Base-by-base conservation (phyloP, 2,113 vertebrate genomes). In the Pelecanus crispus region DNA sequence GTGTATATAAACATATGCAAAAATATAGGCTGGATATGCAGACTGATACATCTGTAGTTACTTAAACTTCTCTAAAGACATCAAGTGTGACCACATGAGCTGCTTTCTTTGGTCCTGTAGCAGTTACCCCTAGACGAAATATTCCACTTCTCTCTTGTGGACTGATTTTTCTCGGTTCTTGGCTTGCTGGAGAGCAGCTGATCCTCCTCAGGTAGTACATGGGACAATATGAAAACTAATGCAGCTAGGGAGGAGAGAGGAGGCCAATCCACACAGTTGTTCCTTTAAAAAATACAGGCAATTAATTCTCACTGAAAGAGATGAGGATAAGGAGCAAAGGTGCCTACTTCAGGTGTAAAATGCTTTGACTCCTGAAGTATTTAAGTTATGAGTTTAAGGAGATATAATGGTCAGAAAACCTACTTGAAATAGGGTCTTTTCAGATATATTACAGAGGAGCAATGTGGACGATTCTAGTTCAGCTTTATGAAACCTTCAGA, bases 91-190 rank as follows among this genome's bases (percentile, higher is more conserved):
- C 18, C 16, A 10, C 1, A 10, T n/a, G 7, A 73, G 13, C 21
- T 77, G 26, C 50, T 78, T 80, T 55, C 26, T 82, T 52, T 56
- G 12, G 6, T 81, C 7, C 5, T 94, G 18, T 31, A 36, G 14
- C 9, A 47, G 18, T 17, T 82, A 49, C 3, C 21, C 10, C 20
- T 3, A 32, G 53, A 62, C 0, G 1, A 5, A 10, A 5, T 28
- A 5, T 5, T 82, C 49, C 1, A 0, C 13, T 81, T 63, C 36
- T 81, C 10, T 65, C 36, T 52, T 20, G 19, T 25, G 24, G 28
- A 45, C 11, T 62, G 6, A 31, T 58, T 77, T 88, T 83, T 86
- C 38, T 58, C 44, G 26, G 10, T 36, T 72, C 20, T 72, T 63
- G 13, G 32, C 17, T 75, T 50, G 10, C 47, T 77, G 58, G 38